These are phyloP conservation scores for Geophilus truncorum DNA, from an alignment of 2,888 invertebrate species.

Conservation along the genomic window DNA sequence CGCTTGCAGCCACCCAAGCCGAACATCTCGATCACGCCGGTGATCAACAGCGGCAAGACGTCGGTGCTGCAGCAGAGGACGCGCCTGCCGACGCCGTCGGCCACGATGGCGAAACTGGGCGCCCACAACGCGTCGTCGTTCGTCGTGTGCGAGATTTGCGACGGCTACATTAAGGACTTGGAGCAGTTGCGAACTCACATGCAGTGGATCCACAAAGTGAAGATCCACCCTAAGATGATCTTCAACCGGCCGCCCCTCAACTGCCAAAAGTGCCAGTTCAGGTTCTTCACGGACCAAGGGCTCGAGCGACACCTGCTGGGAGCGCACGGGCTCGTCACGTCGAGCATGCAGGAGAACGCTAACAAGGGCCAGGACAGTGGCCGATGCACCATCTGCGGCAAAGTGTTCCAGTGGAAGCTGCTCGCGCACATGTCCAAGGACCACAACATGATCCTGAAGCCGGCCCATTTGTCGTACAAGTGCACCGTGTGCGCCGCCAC, in stretches of 20 bases:
- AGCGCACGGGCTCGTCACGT: slow-evolving; percentile 89
- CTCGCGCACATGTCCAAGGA: slow-evolving; percentile 86
- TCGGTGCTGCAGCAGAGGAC: slow-evolving; percentile 25
- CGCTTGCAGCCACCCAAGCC: slow-evolving; percentile 58
- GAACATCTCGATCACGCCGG: slow-evolving; percentile 83
- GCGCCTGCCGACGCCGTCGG: slow-evolving; percentile 22
- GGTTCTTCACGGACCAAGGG: slow-evolving; percentile 96
- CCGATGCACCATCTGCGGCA: slow-evolving; percentile 89
- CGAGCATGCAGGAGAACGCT: slow-evolving; percentile 92
- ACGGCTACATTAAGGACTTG: slow-evolving; percentile 91
- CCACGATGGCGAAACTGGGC: slow-evolving; percentile 41
- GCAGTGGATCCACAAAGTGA: slow-evolving; percentile 97
- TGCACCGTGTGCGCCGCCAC: slow-evolving; percentile 93
- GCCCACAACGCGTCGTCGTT: slow-evolving; percentile 63
- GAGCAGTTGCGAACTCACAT: slow-evolving; percentile 91
- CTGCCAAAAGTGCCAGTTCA: slow-evolving; percentile 92
- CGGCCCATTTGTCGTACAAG: slow-evolving; percentile 88
- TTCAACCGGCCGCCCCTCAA: slow-evolving; percentile 89
- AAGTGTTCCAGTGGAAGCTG: slow-evolving; percentile 90
- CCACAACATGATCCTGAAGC: slow-evolving; percentile 84
- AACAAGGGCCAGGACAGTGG: slow-evolving; percentile 92
- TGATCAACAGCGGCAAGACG: slow-evolving; percentile 57
- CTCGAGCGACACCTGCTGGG: slow-evolving; percentile 90
- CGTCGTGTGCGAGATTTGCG: slow-evolving; percentile 95
- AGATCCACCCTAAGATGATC: slow-evolving; percentile 94